Evolutionary conservation across 2,888 invertebrate species (phyloP).

Genomic region (Dromius quadrimaculatus): DNA sequence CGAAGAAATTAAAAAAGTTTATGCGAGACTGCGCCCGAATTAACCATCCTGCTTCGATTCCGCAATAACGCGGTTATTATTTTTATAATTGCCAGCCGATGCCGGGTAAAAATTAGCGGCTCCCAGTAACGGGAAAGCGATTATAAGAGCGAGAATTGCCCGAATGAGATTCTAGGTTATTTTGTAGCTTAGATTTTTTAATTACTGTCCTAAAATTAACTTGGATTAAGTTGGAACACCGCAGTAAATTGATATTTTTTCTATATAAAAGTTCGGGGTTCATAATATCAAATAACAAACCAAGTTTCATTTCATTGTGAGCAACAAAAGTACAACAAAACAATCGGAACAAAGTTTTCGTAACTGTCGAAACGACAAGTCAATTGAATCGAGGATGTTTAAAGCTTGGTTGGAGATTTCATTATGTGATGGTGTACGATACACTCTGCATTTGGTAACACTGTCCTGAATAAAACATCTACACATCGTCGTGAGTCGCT

Average conservation of each 20-base stretch:
- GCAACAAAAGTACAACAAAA: no score
- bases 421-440: slow-evolving; percentile 14
- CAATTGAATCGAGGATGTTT: slow-evolving; percentile 29
- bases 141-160: slow-evolving; percentile 8
- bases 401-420: slow-evolving; percentile 35
- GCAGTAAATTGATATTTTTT: no score
- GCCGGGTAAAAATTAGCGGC: slow-evolving; percentile 14
- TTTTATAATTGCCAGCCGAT: slow-evolving; percentile 28
- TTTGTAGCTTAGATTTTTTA: slow-evolving; percentile 10
- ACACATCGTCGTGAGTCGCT: slow-evolving; percentile 20
- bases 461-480: slow-evolving; percentile 25
- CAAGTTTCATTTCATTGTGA: neutral
- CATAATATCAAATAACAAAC: no score
- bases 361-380: slow-evolving; percentile 32
- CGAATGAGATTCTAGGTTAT: neutral
- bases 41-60: slow-evolving; percentile 24
- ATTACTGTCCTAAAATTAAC: neutral
- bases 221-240: neutral
- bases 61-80: slow-evolving; percentile 27
- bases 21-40: slow-evolving; percentile 38
- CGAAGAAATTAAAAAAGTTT: slow-evolving; percentile 50
- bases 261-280: no score
- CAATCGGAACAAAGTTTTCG: slow-evolving; percentile 14
- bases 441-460: slow-evolving; percentile 1
- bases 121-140: neutral